Base-by-base conservation (phyloP, 2,113 vertebrate genomes). In the Calcarius ornatus region DNA sequence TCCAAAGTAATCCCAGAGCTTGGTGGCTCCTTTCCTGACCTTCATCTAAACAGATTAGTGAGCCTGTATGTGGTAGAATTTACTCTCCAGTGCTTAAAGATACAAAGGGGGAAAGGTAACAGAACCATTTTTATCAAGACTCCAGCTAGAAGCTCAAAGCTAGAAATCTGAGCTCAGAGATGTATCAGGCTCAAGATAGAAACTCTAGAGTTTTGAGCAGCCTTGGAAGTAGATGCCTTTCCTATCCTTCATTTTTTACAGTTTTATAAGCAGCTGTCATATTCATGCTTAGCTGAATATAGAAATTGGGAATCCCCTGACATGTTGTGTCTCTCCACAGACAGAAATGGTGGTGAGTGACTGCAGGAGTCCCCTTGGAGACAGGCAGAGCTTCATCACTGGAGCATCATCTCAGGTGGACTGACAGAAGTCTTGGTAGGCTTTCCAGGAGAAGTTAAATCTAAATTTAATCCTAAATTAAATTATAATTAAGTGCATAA, bases 371-470 rank as follows among this genome's bases (percentile, higher is more conserved):
- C 13, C 30, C 10, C 13, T 48, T 25, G 42, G n/a, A 42, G 51
- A 69, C 14, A 73, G 24, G 16, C 12, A 73, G 42, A 66, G 2
- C 24, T 77, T 83, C 28, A 35, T 47, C 6, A 7, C 42, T 35
- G 8, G 28, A 42, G 0, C 4, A 1, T 30, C 2, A 21, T 18
- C 13, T 88, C 54, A 48, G 28, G 17, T 37, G 11, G 71, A n/a
- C 28, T 60, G 24, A 11, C 3, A 63, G 42, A 54, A 35, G 12
- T 23, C 23, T 81, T 38, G 8, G 20, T 7, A 70, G 47, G 31
- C 15, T 72, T 65, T 72, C 5, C 13, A 68, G 28, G 15, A 53
- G 37, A 72, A 47, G 3, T 7, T 23, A 68, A 60, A 56, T 33
- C 8, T 51, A 33, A 31, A 51, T 60, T 47, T 47, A 85, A 64